These are phyloP conservation scores for Anguilla pacifica DNA, from an alignment of 2,797 vertebrate genomes.

Conservation along the genomic window DNA sequence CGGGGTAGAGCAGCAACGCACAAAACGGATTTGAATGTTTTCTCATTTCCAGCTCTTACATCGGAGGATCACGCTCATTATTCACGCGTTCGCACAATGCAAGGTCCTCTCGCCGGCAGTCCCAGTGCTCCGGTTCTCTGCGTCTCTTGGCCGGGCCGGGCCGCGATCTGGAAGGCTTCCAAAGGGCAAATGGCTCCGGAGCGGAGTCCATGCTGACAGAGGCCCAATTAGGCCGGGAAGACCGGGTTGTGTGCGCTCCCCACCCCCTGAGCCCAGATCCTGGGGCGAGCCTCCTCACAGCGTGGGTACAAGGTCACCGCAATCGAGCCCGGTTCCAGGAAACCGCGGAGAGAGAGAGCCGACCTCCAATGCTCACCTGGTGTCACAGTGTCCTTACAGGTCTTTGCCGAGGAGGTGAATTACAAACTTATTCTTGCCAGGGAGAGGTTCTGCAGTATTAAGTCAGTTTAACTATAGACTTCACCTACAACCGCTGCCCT, in stretches of 20 bases:
- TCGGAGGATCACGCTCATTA: not conserved
- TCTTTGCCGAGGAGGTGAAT: not conserved
- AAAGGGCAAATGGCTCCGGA: not conserved
- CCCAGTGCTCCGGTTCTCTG: not conserved
- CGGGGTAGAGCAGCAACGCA: not conserved
- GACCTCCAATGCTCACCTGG: not conserved
- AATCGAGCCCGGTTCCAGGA: not conserved
- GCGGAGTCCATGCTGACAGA: not conserved
- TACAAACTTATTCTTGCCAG: not conserved
- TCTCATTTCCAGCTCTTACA: not conserved
- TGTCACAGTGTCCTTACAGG: not conserved
- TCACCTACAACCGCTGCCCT: not conserved
- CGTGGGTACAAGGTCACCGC: not conserved
- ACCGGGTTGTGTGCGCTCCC: not conserved
- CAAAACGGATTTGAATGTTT: not conserved
- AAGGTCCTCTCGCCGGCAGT: not conserved
- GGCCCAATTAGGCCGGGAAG: conserved; percentile 19
- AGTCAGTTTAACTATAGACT: not conserved
- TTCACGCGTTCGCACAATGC: not conserved
- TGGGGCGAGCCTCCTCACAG: not conserved
- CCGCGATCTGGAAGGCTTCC: not conserved
- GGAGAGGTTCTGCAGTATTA: not conserved
- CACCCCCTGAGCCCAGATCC: not conserved
- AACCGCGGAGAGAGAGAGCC: not conserved
- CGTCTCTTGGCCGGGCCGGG: not conserved